phyloP scores from a whole-genome alignment of 2,113 vertebrate species.

The Apteryx owenii region DNA sequence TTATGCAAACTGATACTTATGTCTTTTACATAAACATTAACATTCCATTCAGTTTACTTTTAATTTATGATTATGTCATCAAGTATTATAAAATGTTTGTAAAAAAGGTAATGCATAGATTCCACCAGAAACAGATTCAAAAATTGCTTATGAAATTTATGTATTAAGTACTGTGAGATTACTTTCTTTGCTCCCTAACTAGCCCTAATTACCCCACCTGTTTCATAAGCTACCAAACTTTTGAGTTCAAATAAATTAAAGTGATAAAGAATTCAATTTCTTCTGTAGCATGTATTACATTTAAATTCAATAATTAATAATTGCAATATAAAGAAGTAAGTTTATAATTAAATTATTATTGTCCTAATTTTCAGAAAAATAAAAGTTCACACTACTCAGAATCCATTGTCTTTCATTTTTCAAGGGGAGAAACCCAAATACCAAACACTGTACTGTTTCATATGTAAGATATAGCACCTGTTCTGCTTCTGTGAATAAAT shows the following conservation, averaged over 20 bases:
- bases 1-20: background rate
- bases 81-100: background rate
- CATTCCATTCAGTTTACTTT: background rate
- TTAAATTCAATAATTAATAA: background rate
- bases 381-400: background rate
- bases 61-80: background rate
- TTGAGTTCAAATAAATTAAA: constrained; percentile 30
- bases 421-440: background rate
- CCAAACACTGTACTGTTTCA: background rate
- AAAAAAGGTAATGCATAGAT: background rate
- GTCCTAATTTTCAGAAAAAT: background rate
- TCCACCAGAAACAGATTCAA: background rate
- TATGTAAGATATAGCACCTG: background rate
- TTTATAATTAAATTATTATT: background rate
- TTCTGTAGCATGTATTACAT: background rate
- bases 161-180: constrained; percentile 25
- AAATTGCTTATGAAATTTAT: background rate
- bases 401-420: background rate
- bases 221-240: constrained; percentile 7
- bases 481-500: background rate
- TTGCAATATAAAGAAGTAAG: background rate
- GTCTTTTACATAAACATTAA: background rate
- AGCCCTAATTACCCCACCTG: background rate
- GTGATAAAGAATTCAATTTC: constrained; percentile 4
- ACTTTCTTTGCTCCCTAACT: background rate